A percentile compares a stretch with the other conserved stretches of the same genome.
These are phyloP conservation scores for Calameuta pallipes DNA, from an alignment of 2,888 invertebrate species.

Conservation along the genomic window DNA sequence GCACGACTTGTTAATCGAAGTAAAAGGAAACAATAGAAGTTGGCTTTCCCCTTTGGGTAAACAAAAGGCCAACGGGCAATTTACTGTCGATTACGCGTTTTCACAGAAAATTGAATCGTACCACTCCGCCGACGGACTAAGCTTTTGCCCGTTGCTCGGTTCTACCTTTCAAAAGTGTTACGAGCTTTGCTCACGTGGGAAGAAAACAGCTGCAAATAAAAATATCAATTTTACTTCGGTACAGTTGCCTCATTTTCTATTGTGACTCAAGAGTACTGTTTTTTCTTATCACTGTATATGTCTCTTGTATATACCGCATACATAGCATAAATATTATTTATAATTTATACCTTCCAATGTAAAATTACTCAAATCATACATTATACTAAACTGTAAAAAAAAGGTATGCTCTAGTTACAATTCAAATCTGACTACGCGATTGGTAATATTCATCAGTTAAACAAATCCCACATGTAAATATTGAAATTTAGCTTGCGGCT, in stretches of 20 bases:
- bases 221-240: background rate
- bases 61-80: background rate
- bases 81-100: background rate
- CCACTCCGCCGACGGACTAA: background rate
- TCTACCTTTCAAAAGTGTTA: background rate
- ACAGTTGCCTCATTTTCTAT: background rate
- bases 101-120: background rate
- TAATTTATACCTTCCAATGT: background rate
- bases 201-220: background rate
- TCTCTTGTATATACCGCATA: background rate
- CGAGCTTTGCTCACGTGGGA: background rate
- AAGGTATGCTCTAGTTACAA: background rate
- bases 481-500: conserved; percentile 15
- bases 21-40: background rate
- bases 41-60: background rate
- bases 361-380: background rate
- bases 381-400: background rate
- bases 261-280: background rate
- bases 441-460: conserved; percentile 1
- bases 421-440: background rate
- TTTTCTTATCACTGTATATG: background rate
- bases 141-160: background rate
- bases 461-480: conserved; percentile 12
- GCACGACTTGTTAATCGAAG: background rate
- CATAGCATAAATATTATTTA: background rate